Base-by-base conservation (phyloP, 1,140 invertebrate genomes). In the Drosophila bifasciata region DNA sequence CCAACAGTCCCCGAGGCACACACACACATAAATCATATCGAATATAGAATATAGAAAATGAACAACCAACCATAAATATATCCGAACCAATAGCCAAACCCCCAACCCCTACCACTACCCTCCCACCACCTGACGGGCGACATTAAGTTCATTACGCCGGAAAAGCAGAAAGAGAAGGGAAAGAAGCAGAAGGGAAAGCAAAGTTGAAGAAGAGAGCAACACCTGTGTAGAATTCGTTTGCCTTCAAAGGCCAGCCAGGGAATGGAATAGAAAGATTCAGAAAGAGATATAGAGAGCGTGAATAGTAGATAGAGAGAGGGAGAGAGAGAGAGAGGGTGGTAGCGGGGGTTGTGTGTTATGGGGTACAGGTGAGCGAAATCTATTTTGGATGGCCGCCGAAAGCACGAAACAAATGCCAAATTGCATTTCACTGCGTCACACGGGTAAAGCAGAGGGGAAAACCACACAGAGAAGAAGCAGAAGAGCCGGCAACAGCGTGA, bases 131-230 rank as follows among this genome's bases (percentile, higher is more conserved):
- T 39, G 73, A 79, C 56, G 58, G 66, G 76, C 76, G 76, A 74
- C 76, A 79, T 69, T 79, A 75, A 86, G 80, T 85, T 85, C 80
- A 85, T 73, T 85, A 85, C 77, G 80, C 80, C 79, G 73, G 58
- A 72, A 55, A 61, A 72, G 50, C 15, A n/a, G 49, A 53, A 61
- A 48, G 19, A 68, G 48, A 56, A 49, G 66, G 32, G 52, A 32
- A 48, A 16, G 66, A 44, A 57, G 58, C 41, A 45, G 55, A 19
- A 45, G 15, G 51, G 56, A 51, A 51, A 48, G 36, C 36, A 11
- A 3, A 51, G 48, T 15, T 50, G 25, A 39, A 13, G 28, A 13
- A 17, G 28, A 32, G 28, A 19, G 56, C 66, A 69, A 69, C 66
- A 69, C 66, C 66, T 69, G 66, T 32, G 66, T 48, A 63, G 64